Evolutionary conservation across 2,797 vertebrate genomes (phyloP).

Genomic region (Intellagama lesueurii): DNA sequence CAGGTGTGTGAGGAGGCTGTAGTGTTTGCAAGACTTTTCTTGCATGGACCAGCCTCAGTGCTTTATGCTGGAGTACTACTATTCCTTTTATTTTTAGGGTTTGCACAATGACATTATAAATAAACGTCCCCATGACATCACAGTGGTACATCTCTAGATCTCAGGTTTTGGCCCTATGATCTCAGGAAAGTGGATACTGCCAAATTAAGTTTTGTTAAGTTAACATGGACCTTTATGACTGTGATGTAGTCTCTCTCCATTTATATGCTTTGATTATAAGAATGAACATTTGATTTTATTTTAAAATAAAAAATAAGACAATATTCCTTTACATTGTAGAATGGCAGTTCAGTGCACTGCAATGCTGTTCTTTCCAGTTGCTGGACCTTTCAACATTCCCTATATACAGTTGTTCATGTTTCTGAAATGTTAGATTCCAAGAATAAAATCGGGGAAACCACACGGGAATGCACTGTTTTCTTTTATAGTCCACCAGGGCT

Average conservation of each 20-base stretch:
- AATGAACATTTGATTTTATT: constrained; percentile 25
- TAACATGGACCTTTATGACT: background rate
- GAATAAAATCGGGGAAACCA: constrained; percentile 18
- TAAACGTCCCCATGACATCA: too few relatives aligned
- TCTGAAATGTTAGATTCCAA: background rate
- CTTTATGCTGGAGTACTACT: too few relatives aligned
- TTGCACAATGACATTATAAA: too few relatives aligned
- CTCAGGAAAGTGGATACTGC: too few relatives aligned
- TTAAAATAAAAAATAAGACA: background rate
- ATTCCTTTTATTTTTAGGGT: too few relatives aligned
- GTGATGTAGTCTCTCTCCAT: background rate
- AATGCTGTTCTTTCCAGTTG: background rate
- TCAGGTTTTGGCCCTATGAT: too few relatives aligned
- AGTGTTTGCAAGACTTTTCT: too few relatives aligned
- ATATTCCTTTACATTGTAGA: background rate
- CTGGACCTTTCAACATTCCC: constrained; percentile 22
- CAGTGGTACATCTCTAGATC: too few relatives aligned
- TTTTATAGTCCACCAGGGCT: background rate
- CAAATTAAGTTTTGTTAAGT: background rate
- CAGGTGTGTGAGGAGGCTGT: too few relatives aligned
- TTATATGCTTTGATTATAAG: background rate
- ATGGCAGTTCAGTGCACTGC: background rate
- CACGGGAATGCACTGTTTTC: background rate
- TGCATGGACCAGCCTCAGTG: too few relatives aligned
- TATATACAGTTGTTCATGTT: constrained; percentile 17